Evolutionary conservation across 2,797 vertebrate species (phyloP).

Genomic region (Anguilla marmorata): DNA sequence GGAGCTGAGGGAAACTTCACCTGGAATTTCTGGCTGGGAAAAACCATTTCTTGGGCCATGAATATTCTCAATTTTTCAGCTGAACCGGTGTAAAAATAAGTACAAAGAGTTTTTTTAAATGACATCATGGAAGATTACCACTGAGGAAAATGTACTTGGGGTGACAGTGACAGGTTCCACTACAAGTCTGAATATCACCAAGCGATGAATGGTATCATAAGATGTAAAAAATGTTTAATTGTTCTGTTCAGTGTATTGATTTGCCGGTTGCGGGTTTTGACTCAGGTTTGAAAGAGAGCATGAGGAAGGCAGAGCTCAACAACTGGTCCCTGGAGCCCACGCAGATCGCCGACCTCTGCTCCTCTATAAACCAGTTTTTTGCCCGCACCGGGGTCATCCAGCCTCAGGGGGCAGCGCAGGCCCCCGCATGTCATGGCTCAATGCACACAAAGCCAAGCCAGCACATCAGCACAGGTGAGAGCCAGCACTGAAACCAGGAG

Average conservation of each 20-base stretch:
- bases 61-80: background rate
- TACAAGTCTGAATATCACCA: background rate
- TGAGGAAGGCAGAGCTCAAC: constrained; percentile 91
- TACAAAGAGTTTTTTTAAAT: background rate
- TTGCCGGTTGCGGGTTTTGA: background rate
- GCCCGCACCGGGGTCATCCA: constrained; percentile 89
- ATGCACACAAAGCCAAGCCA: constrained; percentile 87
- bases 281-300: constrained; percentile 87
- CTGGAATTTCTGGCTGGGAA: background rate
- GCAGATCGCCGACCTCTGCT: constrained; percentile 91
- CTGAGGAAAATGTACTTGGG: background rate
- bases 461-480: constrained; percentile 84
- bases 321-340: constrained; percentile 92
- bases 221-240: background rate
- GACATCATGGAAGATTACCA: background rate
- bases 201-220: background rate
- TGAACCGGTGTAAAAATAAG: background rate
- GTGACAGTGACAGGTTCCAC: background rate
- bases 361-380: constrained; percentile 92
- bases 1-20: background rate
- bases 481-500: background rate
- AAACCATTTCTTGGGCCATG: background rate
- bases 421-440: constrained; percentile 81
- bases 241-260: constrained; percentile 4
- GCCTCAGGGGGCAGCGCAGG: constrained; percentile 82